Percentiles rank a stretch among this genome's conserved stretches.
phyloP scores from a whole-genome alignment of 2,113 vertebrate species.

The Mobula birostris region DNA sequence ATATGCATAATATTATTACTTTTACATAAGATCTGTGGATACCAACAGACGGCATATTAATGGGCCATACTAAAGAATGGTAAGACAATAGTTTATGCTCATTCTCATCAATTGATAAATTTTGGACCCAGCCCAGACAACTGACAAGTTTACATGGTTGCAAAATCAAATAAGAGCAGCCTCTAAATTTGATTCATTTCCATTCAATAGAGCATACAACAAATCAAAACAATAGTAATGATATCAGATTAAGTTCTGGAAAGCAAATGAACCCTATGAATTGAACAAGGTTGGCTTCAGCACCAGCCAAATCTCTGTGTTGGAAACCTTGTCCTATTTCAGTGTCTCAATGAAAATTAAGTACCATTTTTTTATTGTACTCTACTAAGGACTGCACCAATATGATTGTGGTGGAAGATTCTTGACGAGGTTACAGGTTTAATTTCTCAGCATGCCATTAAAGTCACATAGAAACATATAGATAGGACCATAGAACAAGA shows the following conservation, averaged over 20 bases:
- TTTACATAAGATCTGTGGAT: neutral
- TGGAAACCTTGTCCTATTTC: neutral
- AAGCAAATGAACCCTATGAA: neutral
- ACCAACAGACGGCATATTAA: neutral
- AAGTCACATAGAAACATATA: neutral
- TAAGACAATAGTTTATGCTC: neutral
- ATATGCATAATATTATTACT: neutral
- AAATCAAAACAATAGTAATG: neutral
- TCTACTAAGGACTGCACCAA: neutral
- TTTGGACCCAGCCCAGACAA: neutral
- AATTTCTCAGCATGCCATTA: neutral
- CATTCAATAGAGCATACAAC: neutral
- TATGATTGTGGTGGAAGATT: neutral
- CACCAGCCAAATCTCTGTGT: neutral
- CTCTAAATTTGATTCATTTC: neutral
- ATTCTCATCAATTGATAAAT: neutral
- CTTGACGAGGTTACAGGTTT: neutral
- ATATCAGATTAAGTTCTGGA: neutral
- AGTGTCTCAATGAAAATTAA: neutral
- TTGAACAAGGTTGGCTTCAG: neutral
- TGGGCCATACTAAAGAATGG: neutral
- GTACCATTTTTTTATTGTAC: neutral
- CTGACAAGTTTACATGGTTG: neutral
- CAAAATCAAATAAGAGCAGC: neutral
- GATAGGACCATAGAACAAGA: neutral